A percentile compares a stretch with the other conserved stretches of the same genome.
phyloP scores from a whole-genome alignment of 2,888 invertebrate genomes.

The Drosophila limbata region DNA sequence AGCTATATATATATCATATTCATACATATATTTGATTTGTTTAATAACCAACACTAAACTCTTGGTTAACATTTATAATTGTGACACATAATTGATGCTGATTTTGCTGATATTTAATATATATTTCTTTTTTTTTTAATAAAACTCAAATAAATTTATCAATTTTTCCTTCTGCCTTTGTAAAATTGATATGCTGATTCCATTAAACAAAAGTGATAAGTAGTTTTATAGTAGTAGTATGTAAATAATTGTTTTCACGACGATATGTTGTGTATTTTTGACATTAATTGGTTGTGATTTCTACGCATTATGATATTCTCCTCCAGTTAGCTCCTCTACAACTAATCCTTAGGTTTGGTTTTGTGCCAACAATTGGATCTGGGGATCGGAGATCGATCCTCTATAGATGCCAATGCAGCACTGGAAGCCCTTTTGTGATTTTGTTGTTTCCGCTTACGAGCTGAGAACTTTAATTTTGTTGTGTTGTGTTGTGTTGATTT shows the following conservation, averaged over 20 bases:
- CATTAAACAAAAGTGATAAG: constrained; percentile 73
- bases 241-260: constrained; percentile 64
- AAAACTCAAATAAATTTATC: constrained; percentile 31
- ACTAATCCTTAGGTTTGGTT: constrained; percentile 60
- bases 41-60: constrained; percentile 81
- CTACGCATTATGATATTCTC: constrained; percentile 44
- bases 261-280: constrained; percentile 79
- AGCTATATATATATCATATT: constrained; percentile 40
- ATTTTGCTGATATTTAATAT: constrained; percentile 20
- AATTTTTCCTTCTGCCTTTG: constrained; percentile 68
- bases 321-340: constrained; percentile 37
- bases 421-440: constrained; percentile 85
- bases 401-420: constrained; percentile 42
- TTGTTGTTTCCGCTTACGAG: constrained; percentile 64
- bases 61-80: constrained; percentile 77
- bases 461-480: constrained; percentile 30
- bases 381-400: not conserved
- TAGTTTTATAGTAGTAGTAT: constrained; percentile 28
- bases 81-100: constrained; percentile 69
- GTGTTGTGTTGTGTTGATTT: constrained; percentile 40
- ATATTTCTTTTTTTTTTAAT: constrained; percentile 23
- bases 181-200: constrained; percentile 85
- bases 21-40: constrained; percentile 48
- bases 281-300: constrained; percentile 75
- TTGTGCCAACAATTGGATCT: constrained; percentile 35